Percentiles rank a stretch among this genome's conserved stretches.
These are phyloP conservation scores for Chydorus sphaericus DNA, from an alignment of 2,888 invertebrate genomes.

Conservation along the genomic window DNA sequence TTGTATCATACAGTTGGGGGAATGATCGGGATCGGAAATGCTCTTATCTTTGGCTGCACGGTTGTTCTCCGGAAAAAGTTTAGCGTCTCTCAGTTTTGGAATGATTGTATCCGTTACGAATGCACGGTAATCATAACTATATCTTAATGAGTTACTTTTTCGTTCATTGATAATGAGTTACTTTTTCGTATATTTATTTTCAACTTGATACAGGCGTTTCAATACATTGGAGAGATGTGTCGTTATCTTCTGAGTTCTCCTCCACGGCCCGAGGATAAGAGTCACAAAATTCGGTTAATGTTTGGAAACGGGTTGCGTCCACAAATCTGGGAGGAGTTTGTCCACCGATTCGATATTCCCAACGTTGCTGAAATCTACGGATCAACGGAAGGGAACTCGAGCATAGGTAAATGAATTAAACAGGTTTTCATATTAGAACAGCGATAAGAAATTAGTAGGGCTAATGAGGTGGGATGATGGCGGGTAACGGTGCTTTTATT, in stretches of 20 bases:
- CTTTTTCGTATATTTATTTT: no score
- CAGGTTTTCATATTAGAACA: conserved; percentile 9
- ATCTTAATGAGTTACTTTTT: no score
- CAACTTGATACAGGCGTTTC: conserved; percentile 67
- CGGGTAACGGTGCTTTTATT: no score
- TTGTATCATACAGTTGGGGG: conserved; percentile 94
- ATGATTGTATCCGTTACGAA: conserved; percentile 80
- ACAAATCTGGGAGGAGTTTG: conserved; percentile 84
- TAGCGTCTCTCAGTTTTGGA: conserved; percentile 83
- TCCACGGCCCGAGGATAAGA: conserved; percentile 47
- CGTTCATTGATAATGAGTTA: no score
- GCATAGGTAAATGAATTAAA: conserved; percentile 49
- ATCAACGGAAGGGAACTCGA: conserved; percentile 95
- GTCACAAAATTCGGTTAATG: conserved; percentile 59
- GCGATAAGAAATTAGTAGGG: no score
- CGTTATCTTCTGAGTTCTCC: conserved; percentile 68
- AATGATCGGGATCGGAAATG: conserved; percentile 70
- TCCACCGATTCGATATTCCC: conserved; percentile 47
- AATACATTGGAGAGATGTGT: conserved; percentile 86
- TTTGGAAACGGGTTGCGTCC: conserved; percentile 90
- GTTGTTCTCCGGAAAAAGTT: conserved; percentile 78
- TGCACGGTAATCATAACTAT: conserved; percentile 83
- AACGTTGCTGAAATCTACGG: conserved; percentile 88
- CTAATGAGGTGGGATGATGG: no score
- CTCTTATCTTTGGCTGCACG: conserved; percentile 61